A percentile compares a stretch with the other conserved stretches of the same genome.
Conservation (phyloP, 2,888 invertebrate species). For the Spodoptera littoralis region DNA sequence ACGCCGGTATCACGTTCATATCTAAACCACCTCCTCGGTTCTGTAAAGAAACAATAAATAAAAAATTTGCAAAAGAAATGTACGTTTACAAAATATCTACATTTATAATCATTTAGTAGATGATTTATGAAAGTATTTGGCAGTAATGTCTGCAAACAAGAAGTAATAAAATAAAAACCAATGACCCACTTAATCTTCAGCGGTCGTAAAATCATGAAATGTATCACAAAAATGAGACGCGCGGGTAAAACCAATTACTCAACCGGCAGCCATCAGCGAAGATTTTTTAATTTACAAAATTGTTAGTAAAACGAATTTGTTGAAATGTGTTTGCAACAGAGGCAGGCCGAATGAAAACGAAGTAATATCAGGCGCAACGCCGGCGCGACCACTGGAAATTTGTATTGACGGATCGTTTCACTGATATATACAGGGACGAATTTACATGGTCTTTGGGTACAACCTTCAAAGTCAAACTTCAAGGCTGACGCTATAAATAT, state of each 20-base stretch:
- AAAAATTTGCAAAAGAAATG: constrained; percentile 11
- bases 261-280: constrained; percentile 34
- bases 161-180: constrained; percentile 36
- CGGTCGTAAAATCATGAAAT: constrained; percentile 30
- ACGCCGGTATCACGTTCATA: constrained; percentile 99
- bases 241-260: constrained; percentile 48
- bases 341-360: constrained; percentile 60
- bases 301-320: constrained; percentile 50
- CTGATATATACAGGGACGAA: constrained; percentile 19
- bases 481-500: no score
- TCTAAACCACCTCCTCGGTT: constrained; percentile 97
- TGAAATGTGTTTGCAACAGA: constrained; percentile 54
- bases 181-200: constrained; percentile 45
- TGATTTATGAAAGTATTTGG: constrained; percentile 23
- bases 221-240: constrained; percentile 23
- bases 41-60: constrained; percentile 79
- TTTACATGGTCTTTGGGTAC: no score
- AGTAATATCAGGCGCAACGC: constrained; percentile 56
- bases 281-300: constrained; percentile 62
- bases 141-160: constrained; percentile 29
- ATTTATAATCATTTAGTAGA: constrained; percentile 24
- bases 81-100: constrained; percentile 14
- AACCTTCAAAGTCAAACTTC: no score
- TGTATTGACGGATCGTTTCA: constrained; percentile 56
- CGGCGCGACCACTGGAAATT: constrained; percentile 51